Evolutionary conservation across 2,113 vertebrate genomes (phyloP).

Genomic region (Bubo blakistoni): DNA sequence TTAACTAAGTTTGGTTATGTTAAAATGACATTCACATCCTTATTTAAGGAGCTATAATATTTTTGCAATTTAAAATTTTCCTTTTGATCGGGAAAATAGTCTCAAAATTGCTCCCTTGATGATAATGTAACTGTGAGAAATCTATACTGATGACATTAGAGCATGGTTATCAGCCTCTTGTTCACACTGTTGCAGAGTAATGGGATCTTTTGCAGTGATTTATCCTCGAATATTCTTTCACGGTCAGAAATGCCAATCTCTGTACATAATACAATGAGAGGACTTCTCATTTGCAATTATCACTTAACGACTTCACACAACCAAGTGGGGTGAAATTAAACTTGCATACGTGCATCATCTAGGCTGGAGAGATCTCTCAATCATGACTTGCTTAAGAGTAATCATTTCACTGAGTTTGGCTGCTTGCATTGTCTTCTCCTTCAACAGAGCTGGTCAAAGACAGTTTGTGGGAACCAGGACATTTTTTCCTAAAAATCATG

Average conservation of each 20-base stretch:
- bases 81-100: conserved; percentile 40
- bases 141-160: conserved; percentile 36
- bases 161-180: background rate
- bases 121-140: conserved; percentile 24
- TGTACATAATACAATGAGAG: background rate
- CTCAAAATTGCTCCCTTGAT: conserved; percentile 40
- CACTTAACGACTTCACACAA: background rate
- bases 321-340: background rate
- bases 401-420: background rate
- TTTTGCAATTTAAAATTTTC: conserved; percentile 41
- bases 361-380: background rate
- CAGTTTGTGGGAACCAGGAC: background rate
- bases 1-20: background rate
- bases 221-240: conserved; percentile 35
- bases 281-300: background rate
- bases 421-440: background rate
- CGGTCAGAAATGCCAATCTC: conserved; percentile 10
- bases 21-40: conserved; percentile 2
- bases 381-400: background rate
- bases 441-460: background rate
- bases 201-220: conserved; percentile 20
- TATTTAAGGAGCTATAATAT: conserved; percentile 1
- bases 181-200: conserved; percentile 19
- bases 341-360: background rate
- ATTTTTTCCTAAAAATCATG: background rate